These are phyloP conservation scores for Argyrosomus japonicus DNA, from an alignment of 2,113 vertebrate species.

Conservation along the genomic window DNA sequence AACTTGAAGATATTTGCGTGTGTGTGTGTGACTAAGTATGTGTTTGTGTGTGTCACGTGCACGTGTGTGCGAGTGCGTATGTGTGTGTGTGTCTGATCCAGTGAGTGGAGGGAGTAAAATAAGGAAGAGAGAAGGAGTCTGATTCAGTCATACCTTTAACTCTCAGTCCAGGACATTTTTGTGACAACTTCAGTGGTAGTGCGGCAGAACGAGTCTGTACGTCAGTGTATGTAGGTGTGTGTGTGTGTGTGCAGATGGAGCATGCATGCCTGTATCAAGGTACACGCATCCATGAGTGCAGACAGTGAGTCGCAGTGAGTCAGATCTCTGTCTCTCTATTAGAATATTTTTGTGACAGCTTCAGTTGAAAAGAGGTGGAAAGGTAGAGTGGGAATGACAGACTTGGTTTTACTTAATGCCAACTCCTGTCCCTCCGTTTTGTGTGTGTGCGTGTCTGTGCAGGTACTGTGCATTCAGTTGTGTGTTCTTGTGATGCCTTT, in stretches of 20 bases:
- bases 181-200: constrained; percentile 62
- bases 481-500: background rate
- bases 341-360: constrained; percentile 70
- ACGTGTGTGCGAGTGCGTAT: background rate
- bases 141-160: constrained; percentile 62
- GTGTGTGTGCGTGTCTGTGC: constrained; percentile 1
- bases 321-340: constrained; percentile 52
- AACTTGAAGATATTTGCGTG: constrained; percentile 3
- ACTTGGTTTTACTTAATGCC: constrained; percentile 50
- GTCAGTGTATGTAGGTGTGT: constrained; percentile 2
- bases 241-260: constrained; percentile 36
- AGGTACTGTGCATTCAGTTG: background rate
- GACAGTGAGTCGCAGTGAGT: constrained; percentile 64
- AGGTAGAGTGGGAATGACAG: constrained; percentile 53
- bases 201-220: constrained; percentile 17
- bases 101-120: background rate
- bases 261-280: constrained; percentile 35
- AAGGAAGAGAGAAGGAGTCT: constrained; percentile 45
- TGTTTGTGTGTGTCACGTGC: background rate
- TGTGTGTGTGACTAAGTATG: background rate
- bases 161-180: constrained; percentile 62
- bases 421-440: constrained; percentile 20
- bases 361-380: constrained; percentile 39
- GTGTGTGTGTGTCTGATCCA: background rate
- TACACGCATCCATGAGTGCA: constrained; percentile 11